Percentiles rank a stretch among this genome's conserved stretches.
phyloP scores from a whole-genome alignment of 2,888 invertebrate genomes.

The Apamea epomidion region DNA sequence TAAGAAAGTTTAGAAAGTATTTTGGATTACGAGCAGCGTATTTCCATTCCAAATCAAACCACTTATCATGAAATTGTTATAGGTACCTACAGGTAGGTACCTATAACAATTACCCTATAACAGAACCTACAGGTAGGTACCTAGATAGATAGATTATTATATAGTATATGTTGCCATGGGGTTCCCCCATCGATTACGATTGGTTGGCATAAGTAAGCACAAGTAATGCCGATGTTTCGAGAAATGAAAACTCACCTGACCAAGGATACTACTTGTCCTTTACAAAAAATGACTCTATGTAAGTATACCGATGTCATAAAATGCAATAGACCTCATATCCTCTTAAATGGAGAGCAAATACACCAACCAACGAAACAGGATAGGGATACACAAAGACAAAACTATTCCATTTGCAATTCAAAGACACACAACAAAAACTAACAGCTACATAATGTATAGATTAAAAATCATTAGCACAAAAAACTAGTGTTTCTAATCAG shows the following conservation, averaged over 20 bases:
- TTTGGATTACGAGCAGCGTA: not conserved
- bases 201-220: not conserved
- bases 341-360: not conserved
- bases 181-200: not conserved
- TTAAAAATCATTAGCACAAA: slow-evolving; percentile 58
- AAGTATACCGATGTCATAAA: not conserved
- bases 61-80: not conserved
- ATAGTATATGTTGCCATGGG: no score
- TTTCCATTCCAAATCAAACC: not conserved
- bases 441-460: slow-evolving; percentile 57
- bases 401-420: slow-evolving; percentile 57
- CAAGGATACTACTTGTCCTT: not conserved
- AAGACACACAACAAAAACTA: slow-evolving; percentile 45
- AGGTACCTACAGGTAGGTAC: not conserved
- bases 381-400: slow-evolving; percentile 39
- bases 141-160: not conserved
- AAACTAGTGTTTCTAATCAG: slow-evolving; percentile 61
- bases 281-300: not conserved
- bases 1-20: slow-evolving; percentile 1
- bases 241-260: not conserved
- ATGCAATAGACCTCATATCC: slow-evolving; percentile 5
- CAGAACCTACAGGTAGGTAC: not conserved
- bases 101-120: no score
- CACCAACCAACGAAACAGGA: slow-evolving; percentile 2
- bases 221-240: not conserved